Evolutionary conservation across 2,888 invertebrate genomes (phyloP), one percentile per base, ranked within the genome.

Genomic region (Amiota communis): DNA sequence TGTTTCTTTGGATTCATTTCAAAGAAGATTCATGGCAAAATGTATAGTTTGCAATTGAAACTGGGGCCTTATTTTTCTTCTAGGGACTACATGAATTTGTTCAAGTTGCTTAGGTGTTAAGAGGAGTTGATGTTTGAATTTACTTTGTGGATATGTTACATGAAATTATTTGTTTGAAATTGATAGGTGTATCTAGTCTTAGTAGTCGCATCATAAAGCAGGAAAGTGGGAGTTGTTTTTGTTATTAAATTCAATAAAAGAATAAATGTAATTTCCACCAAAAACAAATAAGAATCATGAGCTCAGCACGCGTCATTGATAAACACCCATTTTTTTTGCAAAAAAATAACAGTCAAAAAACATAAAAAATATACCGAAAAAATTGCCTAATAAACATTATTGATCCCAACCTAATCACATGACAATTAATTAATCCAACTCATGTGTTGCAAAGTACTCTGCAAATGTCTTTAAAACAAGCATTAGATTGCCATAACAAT

Each of bases 341-440:
- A 76, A 71, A 71, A 79, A 67, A 46, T 73, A 78, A 79, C 81
- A 6, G 23, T 15, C 17, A 78, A 70, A 59, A 61, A 71, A 68
- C 56, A 78, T 79, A 78, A 83, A 83, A 77, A 49, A 63, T 57
- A 64, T 51, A 12, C 76, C 53, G 72, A 73, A 76, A 75, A 79
- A 78, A 77, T 77, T 79, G 79, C 82, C 83, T 84, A 87, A 81
- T 87, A 83, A 79, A 73, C 73, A 74, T 51, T 72, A 72, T 20
- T 68, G 46, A 64, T 70, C 69, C 69, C 61, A 51, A 68, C 11
- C 73, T 74, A 76, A 78, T 78, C 80, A 74, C 76, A 79, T 79
- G 81, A 79, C 80, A 84, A 85, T 84, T 80, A 80, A 81, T 85
- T 79, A 80, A 81, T 85, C 79, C 86, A 82, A 81, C 75, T 77